These are phyloP conservation scores for Apotomis capreana DNA, from an alignment of 2,888 invertebrate species.

Conservation along the genomic window DNA sequence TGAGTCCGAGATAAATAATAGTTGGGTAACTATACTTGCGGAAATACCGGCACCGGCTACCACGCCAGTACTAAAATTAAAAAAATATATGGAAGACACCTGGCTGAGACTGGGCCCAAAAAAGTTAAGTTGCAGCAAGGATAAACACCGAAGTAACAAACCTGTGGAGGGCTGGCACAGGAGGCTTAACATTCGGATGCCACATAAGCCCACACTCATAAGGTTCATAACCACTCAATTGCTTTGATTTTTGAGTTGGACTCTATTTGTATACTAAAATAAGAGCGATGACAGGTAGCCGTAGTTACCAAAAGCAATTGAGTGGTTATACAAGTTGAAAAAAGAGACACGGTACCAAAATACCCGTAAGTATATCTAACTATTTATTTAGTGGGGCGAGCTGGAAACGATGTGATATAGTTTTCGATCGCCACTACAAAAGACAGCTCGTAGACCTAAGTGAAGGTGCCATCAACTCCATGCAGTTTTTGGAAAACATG, in stretches of 20 bases:
- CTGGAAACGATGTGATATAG: not conserved
- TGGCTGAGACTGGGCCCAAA: constrained; percentile 21
- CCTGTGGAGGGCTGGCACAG: constrained; percentile 12
- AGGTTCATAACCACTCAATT: too few relatives aligned
- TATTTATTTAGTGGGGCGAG: constrained; percentile 9
- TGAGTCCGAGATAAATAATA: too few relatives aligned
- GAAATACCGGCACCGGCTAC: too few relatives aligned
- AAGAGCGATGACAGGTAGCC: too few relatives aligned
- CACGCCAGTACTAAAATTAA: too few relatives aligned
- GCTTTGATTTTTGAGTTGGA: too few relatives aligned
- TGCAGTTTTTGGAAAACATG: constrained; percentile 7
- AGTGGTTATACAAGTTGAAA: constrained; percentile 5
- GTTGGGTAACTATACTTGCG: too few relatives aligned
- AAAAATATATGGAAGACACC: not conserved
- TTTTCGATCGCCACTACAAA: not conserved
- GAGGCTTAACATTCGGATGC: constrained; percentile 12
- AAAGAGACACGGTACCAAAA: not conserved
- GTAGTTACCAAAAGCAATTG: too few relatives aligned
- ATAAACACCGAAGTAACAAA: constrained; percentile 3
- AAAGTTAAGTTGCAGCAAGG: constrained; percentile 20
- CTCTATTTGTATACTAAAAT: too few relatives aligned
- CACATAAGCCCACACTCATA: constrained; percentile 12
- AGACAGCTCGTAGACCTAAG: constrained; percentile 9
- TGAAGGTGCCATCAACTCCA: constrained; percentile 4
- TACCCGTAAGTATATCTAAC: constrained; percentile 6